Conservation (phyloP, 2,888 invertebrate species). For the Atrina japonica region DNA sequence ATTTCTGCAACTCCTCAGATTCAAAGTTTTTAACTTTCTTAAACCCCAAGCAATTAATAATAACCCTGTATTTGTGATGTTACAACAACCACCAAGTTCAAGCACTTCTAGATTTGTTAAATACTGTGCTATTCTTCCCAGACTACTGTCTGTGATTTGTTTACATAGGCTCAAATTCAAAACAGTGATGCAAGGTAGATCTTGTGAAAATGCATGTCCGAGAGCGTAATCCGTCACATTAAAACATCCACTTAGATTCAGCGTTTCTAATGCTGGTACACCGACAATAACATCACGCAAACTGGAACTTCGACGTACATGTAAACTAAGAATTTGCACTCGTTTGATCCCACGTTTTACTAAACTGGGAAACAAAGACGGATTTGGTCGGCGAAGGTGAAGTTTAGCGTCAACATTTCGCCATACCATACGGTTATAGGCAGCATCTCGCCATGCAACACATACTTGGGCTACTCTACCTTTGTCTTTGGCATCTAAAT, state of each 20-base stretch:
- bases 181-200: slow-evolving; percentile 88
- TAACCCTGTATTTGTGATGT: slow-evolving; percentile 93
- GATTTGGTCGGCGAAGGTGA: slow-evolving; percentile 90
- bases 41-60: slow-evolving; percentile 93
- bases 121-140: slow-evolving; percentile 91
- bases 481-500: slow-evolving; percentile 92
- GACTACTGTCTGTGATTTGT: slow-evolving; percentile 94
- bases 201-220: slow-evolving; percentile 89
- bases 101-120: slow-evolving; percentile 91
- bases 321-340: slow-evolving; percentile 92
- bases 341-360: slow-evolving; percentile 93
- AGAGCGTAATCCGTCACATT: slow-evolving; percentile 94
- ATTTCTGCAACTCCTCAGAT: slow-evolving; percentile 95
- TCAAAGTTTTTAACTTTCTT: slow-evolving; percentile 90
- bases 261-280: slow-evolving; percentile 91
- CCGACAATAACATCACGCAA: slow-evolving; percentile 92
- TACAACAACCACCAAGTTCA: slow-evolving; percentile 95
- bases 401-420: slow-evolving; percentile 94
- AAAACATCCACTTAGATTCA: slow-evolving; percentile 96
- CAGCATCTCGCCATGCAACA: slow-evolving; percentile 93
- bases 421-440: slow-evolving; percentile 96
- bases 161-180: slow-evolving; percentile 95
- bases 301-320: slow-evolving; percentile 86
- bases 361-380: slow-evolving; percentile 91
- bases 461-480: slow-evolving; percentile 93